Conservation (phyloP, 2,888 invertebrate genomes). For the Ectemnius continuus region DNA sequence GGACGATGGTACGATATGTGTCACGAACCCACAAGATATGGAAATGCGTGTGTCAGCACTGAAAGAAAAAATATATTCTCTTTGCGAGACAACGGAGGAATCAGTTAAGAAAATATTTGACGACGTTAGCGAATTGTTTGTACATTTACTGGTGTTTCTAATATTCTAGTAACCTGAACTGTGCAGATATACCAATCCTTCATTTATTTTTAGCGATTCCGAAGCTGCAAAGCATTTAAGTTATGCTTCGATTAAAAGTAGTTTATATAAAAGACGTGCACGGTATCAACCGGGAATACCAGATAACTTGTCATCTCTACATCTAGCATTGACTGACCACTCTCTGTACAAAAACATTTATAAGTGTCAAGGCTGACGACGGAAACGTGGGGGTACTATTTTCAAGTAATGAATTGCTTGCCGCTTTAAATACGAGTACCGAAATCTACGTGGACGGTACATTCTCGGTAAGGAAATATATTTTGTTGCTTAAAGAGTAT, state of each 20-base stretch:
- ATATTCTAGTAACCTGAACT: background rate
- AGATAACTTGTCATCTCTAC: constrained; percentile 10
- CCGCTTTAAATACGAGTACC: constrained; percentile 5
- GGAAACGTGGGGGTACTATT: constrained; percentile 33
- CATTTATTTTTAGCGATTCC: constrained; percentile 1
- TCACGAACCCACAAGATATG: background rate
- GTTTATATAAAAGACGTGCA: background rate
- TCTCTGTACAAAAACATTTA: constrained; percentile 20
- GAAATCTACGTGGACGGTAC: constrained; percentile 42
- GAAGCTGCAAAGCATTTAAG: constrained; percentile 8
- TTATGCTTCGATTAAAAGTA: constrained; percentile 1
- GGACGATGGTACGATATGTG: background rate
- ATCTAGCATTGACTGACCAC: constrained; percentile 3
- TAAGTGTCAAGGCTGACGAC: constrained; percentile 22
- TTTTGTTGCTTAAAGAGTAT: background rate
- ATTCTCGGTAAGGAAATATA: constrained; percentile 31
- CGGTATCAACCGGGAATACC: constrained; percentile 9
- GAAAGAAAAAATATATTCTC: background rate
- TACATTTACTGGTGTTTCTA: background rate
- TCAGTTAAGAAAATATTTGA: constrained; percentile 7
- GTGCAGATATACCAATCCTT: background rate
- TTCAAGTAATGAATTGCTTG: constrained; percentile 23
- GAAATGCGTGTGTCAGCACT: background rate
- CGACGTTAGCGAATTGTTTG: background rate
- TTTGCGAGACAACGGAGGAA: background rate